Evolutionary conservation across 2,888 invertebrate species (phyloP).

Genomic region (Patella pellucida): DNA sequence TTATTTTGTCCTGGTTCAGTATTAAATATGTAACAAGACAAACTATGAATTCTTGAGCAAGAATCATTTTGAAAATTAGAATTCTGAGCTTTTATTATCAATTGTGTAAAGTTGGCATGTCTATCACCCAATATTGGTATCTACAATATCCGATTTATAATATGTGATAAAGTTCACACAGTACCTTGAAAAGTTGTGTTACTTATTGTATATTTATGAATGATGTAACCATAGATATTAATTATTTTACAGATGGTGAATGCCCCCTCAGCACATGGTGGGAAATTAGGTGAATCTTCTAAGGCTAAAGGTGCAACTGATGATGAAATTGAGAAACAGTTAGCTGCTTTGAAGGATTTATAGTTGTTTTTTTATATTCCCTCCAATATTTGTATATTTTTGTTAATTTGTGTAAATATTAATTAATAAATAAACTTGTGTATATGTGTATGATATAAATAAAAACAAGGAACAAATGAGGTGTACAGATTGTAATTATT

Average conservation of each 20-base stretch:
- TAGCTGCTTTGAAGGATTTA: conserved; percentile 68
- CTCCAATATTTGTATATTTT: conserved; percentile 6
- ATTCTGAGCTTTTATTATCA: background rate
- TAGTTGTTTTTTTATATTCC: conserved; percentile 27
- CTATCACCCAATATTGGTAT: background rate
- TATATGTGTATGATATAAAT: too few species aligned
- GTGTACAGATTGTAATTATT: too few species aligned
- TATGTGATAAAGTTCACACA: too few species aligned
- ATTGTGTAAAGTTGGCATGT: background rate
- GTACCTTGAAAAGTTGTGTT: too few species aligned
- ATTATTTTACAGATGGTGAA: conserved; percentile 63
- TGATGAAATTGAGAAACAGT: conserved; percentile 70
- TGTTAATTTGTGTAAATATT: conserved; percentile 7
- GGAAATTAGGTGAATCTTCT: conserved; percentile 68
- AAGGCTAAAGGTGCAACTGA: conserved; percentile 61
- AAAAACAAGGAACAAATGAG: too few species aligned
- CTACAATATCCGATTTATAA: background rate
- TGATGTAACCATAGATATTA: background rate
- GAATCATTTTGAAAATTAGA: background rate
- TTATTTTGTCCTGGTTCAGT: too few species aligned
- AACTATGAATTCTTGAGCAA: too few species aligned
- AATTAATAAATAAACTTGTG: background rate
- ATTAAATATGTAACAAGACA: too few species aligned
- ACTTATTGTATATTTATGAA: too few species aligned
- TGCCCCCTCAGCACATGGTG: conserved; percentile 69